Evolutionary conservation across 2,888 invertebrate genomes (phyloP).

Genomic region (Scelioninae gen. 1): DNA sequence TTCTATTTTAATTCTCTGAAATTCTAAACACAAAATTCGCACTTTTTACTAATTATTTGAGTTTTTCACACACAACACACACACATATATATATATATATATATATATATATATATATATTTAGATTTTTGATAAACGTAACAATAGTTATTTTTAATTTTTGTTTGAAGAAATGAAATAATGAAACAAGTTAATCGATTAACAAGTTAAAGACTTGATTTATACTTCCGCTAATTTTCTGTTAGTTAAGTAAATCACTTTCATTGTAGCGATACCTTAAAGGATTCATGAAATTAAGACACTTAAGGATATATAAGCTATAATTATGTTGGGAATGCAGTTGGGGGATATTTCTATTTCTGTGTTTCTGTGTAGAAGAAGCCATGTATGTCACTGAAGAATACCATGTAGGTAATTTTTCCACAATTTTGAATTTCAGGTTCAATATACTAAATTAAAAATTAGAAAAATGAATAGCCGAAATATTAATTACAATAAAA

Average conservation of each 20-base stretch:
- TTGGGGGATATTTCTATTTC: conserved; percentile 51
- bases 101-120: too few relatives aligned
- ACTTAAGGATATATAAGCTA: conserved; percentile 33
- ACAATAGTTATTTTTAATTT: neutral
- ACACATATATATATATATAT: too few relatives aligned
- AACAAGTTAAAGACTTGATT: too few relatives aligned
- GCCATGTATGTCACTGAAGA: conserved; percentile 78
- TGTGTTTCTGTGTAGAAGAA: conserved; percentile 72
- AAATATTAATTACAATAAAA: too few relatives aligned
- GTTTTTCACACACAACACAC: too few relatives aligned
- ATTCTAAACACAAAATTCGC: too few relatives aligned
- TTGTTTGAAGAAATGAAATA: neutral
- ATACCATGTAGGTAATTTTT: conserved; percentile 50
- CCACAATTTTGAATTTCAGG: too few relatives aligned
- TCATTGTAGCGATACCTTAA: neutral
- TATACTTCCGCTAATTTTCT: too few relatives aligned
- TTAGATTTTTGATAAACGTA: neutral
- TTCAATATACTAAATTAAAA: too few relatives aligned
- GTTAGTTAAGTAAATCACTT: neutral
- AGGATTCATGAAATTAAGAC: conserved; percentile 31
- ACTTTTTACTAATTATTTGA: too few relatives aligned
- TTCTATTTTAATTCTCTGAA: too few relatives aligned
- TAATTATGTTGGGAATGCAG: conserved; percentile 45
- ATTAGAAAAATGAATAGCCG: too few relatives aligned
- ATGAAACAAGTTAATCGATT: neutral